phyloP scores from a whole-genome alignment of 2,113 vertebrate genomes.

The Dasyurus viverrinus region DNA sequence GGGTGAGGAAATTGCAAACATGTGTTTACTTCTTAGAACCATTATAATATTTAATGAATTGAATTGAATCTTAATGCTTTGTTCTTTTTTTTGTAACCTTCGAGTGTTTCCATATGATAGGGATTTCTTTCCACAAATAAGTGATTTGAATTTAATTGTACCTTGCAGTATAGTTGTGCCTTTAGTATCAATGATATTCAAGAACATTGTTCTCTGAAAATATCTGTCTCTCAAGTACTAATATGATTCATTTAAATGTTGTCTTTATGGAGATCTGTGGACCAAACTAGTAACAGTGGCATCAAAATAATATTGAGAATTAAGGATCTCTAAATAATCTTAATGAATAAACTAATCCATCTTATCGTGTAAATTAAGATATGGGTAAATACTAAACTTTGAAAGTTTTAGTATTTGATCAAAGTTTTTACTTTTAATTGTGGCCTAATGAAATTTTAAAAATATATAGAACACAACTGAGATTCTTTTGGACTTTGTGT shows the following conservation, averaged over 20 bases:
- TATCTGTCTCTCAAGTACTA: slow-evolving; percentile 38
- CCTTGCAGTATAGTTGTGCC: slow-evolving; percentile 58
- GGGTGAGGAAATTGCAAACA: slow-evolving; percentile 50
- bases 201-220: slow-evolving; percentile 56
- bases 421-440: slow-evolving; percentile 49
- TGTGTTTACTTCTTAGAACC: slow-evolving; percentile 34
- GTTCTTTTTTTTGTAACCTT: not conserved
- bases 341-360: slow-evolving; percentile 61
- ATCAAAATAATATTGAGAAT: slow-evolving; percentile 55
- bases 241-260: slow-evolving; percentile 67
- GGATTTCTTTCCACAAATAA: slow-evolving; percentile 24
- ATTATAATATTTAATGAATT: slow-evolving; percentile 12
- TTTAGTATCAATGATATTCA: slow-evolving; percentile 49
- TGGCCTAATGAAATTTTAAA: slow-evolving; percentile 25
- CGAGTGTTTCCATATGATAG: slow-evolving; percentile 19
- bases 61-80: slow-evolving; percentile 38
- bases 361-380: slow-evolving; percentile 39
- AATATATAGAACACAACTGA: slow-evolving; percentile 35
- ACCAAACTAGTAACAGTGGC: slow-evolving; percentile 38
- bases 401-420: not conserved
- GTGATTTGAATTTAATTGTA: slow-evolving; percentile 47
- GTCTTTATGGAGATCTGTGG: slow-evolving; percentile 6
- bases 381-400: slow-evolving; percentile 46
- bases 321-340: slow-evolving; percentile 25
- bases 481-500: slow-evolving; percentile 21